phyloP scores from a whole-genome alignment of 2,888 invertebrate genomes.

The Athrips mouffetella region DNA sequence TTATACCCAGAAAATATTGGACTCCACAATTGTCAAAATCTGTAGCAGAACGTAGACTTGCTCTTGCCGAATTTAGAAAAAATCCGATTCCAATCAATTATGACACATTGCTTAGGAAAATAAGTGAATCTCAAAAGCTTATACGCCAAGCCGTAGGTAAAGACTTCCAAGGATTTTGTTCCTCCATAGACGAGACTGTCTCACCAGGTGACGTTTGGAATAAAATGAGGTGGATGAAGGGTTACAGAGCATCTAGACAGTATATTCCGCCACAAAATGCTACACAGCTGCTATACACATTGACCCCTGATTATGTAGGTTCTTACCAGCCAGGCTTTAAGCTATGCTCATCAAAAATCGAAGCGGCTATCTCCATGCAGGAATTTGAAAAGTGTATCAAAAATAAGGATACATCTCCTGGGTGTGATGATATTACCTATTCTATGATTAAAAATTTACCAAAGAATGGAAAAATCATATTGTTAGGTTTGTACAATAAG shows the following conservation, averaged over 20 bases:
- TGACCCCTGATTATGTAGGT: slow-evolving; percentile 13
- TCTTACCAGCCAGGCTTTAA: slow-evolving; percentile 8
- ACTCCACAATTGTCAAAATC: slow-evolving; percentile 23
- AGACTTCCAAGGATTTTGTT: slow-evolving; percentile 19
- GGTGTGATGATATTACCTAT: slow-evolving; percentile 14
- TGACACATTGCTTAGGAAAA: slow-evolving; percentile 15
- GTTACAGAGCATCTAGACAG: slow-evolving; percentile 1
- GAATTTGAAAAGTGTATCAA: slow-evolving; percentile 15
- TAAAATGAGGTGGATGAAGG: slow-evolving; percentile 26
- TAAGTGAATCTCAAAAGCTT: slow-evolving; percentile 11
- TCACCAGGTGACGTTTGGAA: slow-evolving; percentile 22
- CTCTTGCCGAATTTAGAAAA: slow-evolving; percentile 24
- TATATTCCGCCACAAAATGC: slow-evolving; percentile 6
- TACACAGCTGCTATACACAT: not conserved
- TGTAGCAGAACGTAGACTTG: slow-evolving; percentile 26
- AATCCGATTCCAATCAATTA: slow-evolving; percentile 27
- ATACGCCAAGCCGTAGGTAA: slow-evolving; percentile 16
- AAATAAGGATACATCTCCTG: no score
- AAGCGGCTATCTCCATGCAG: not conserved
- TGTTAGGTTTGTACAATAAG: slow-evolving; percentile 17
- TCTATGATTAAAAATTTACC: slow-evolving; percentile 21
- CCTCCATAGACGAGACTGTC: slow-evolving; percentile 1
- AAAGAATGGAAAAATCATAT: slow-evolving; percentile 5
- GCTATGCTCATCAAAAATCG: slow-evolving; percentile 1
- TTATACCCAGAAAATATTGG: slow-evolving; percentile 31